Percentiles rank a stretch among this genome's conserved stretches.
These are phyloP conservation scores for Gymnarchus niloticus DNA, from an alignment of 2,113 vertebrate species.

Conservation along the genomic window DNA sequence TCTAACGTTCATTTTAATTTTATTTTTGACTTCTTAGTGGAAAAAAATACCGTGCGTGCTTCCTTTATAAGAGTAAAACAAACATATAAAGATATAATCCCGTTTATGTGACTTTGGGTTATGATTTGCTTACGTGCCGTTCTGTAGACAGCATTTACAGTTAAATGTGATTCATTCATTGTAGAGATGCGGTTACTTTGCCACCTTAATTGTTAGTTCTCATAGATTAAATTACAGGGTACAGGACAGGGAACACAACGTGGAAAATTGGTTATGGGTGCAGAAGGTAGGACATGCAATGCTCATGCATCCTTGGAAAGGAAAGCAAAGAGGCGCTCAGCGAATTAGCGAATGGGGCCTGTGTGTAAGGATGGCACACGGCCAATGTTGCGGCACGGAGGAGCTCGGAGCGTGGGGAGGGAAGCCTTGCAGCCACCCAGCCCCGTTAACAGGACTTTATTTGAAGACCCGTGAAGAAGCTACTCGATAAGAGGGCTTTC, in stretches of 20 bases:
- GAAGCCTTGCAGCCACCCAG: background rate
- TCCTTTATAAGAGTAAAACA: background rate
- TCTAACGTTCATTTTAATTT: background rate
- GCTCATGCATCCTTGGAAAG: background rate
- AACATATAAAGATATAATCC: background rate
- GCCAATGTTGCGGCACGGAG: too few relatives aligned
- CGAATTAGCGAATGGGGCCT: background rate
- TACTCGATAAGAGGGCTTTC: background rate
- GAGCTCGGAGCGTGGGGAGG: background rate
- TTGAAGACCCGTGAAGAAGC: background rate
- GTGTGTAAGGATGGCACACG: background rate
- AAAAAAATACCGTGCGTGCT: background rate
- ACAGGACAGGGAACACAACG: background rate
- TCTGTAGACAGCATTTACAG: too few relatives aligned
- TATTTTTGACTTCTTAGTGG: background rate
- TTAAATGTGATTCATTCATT: background rate
- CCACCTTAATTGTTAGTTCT: background rate
- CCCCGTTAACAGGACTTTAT: background rate
- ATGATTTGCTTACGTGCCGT: too few relatives aligned
- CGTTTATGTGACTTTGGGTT: background rate
- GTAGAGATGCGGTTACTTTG: background rate
- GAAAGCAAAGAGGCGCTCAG: background rate
- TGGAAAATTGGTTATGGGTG: background rate
- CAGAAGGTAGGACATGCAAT: background rate
- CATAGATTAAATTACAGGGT: background rate